Conservation (phyloP, 2,797 vertebrate species). For the Simalia tracyae region DNA sequence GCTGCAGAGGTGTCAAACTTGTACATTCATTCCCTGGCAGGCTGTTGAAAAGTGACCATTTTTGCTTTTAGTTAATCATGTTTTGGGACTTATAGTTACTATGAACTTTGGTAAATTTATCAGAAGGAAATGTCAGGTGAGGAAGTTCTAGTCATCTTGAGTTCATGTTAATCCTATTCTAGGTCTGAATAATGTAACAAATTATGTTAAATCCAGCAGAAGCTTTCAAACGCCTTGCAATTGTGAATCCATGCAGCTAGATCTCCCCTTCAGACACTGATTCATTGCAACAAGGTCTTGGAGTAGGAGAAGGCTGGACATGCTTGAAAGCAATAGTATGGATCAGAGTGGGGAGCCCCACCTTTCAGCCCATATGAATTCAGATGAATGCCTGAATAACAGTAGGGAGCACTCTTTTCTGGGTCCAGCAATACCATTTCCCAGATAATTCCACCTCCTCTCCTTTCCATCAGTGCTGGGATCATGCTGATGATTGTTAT, state of each 20-base stretch:
- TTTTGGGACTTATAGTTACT: neutral
- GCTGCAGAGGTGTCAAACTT: neutral
- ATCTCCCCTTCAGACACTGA: neutral
- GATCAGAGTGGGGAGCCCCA: neutral
- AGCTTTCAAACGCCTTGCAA: neutral
- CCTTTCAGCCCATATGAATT: neutral
- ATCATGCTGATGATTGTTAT: neutral
- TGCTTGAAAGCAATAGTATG: neutral
- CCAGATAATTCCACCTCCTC: neutral
- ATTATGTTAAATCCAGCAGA: neutral
- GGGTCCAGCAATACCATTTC: neutral
- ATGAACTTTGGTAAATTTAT: neutral
- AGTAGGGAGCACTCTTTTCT: neutral
- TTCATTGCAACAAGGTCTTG: neutral
- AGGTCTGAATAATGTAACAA: neutral
- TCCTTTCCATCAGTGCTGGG: neutral
- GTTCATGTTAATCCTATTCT: neutral
- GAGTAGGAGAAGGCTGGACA: neutral
- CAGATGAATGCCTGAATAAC: neutral
- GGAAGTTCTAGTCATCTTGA: neutral
- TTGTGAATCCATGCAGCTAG: neutral
- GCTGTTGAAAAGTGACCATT: neutral
- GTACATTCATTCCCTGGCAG: neutral
- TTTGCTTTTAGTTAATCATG: neutral
- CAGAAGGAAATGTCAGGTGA: neutral